A percentile compares a stretch with the other conserved stretches of the same genome.
These are phyloP conservation scores for Chelonus formosanus DNA, from an alignment of 2,888 invertebrate species.

Conservation along the genomic window DNA sequence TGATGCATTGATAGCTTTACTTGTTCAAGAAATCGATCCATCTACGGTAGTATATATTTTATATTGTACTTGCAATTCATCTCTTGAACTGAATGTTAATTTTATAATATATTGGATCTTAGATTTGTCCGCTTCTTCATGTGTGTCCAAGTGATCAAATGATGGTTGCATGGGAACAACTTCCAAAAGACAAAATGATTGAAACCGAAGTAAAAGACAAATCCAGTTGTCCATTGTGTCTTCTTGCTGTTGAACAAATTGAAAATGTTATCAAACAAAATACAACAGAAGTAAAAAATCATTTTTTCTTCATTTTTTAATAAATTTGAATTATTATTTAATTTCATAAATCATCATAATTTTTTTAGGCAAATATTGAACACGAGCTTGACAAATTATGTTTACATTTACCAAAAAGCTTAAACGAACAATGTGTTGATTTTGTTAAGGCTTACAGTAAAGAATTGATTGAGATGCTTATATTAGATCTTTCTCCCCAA, in stretches of 20 bases:
- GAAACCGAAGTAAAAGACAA: slow-evolving; percentile 68
- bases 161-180: slow-evolving; percentile 55
- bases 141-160: slow-evolving; percentile 72
- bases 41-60: slow-evolving; percentile 67
- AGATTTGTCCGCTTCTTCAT: slow-evolving; percentile 78
- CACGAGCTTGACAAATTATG: slow-evolving; percentile 77
- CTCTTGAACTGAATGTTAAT: not conserved
- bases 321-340: slow-evolving; percentile 6
- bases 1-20: slow-evolving; percentile 78
- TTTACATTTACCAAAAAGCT: slow-evolving; percentile 71
- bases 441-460: slow-evolving; percentile 81
- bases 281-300: slow-evolving; percentile 74
- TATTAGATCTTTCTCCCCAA: slow-evolving; percentile 77
- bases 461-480: slow-evolving; percentile 79
- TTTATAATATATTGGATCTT: slow-evolving; percentile 40
- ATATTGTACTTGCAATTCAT: slow-evolving; percentile 2
- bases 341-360: not conserved
- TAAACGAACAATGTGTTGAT: slow-evolving; percentile 75
- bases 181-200: slow-evolving; percentile 66
- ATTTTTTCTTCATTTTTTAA: slow-evolving; percentile 8
- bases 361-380: slow-evolving; percentile 74
- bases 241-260: slow-evolving; percentile 83
- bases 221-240: slow-evolving; percentile 82
- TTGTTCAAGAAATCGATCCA: slow-evolving; percentile 83
- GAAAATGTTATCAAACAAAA: slow-evolving; percentile 77